Conservation (phyloP, 2,797 vertebrate genomes). For the Rallus crepitans region DNA sequence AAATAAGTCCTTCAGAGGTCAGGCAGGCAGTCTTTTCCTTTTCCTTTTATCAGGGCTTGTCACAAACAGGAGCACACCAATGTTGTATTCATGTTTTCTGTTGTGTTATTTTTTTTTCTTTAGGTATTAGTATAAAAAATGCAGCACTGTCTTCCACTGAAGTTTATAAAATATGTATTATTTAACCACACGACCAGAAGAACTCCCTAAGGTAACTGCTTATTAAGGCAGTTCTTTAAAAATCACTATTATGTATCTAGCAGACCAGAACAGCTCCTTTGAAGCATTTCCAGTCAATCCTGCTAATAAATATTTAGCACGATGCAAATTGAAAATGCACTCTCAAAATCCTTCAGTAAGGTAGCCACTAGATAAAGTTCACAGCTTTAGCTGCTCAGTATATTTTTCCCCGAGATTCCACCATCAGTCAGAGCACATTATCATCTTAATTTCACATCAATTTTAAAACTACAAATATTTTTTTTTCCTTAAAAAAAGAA, state of each 20-base stretch:
- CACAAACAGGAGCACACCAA: background rate
- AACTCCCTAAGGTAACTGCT: conserved; percentile 27
- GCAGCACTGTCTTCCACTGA: conserved; percentile 3
- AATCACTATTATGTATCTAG: conserved; percentile 56
- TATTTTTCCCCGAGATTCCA: conserved; percentile 4
- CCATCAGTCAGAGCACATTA: conserved; percentile 13
- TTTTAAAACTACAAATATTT: background rate
- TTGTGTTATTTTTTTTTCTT: background rate
- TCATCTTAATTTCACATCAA: background rate
- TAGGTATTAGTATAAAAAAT: background rate
- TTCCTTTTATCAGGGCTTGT: background rate
- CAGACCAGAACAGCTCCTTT: conserved; percentile 57
- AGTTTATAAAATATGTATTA: conserved; percentile 57
- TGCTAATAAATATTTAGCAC: conserved; percentile 50
- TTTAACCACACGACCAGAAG: conserved; percentile 34
- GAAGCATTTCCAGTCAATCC: conserved; percentile 50
- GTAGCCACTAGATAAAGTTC: conserved; percentile 5
- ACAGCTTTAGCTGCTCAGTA: background rate
- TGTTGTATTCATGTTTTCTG: background rate
- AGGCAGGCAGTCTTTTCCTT: background rate
- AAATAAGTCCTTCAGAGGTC: background rate
- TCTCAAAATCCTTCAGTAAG: conserved; percentile 27
- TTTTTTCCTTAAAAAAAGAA: background rate
- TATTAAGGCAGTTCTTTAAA: conserved; percentile 63
- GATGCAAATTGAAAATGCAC: conserved; percentile 28